phyloP scores from a whole-genome alignment of 2,888 invertebrate genomes.

The Gandaritis pyraliata region DNA sequence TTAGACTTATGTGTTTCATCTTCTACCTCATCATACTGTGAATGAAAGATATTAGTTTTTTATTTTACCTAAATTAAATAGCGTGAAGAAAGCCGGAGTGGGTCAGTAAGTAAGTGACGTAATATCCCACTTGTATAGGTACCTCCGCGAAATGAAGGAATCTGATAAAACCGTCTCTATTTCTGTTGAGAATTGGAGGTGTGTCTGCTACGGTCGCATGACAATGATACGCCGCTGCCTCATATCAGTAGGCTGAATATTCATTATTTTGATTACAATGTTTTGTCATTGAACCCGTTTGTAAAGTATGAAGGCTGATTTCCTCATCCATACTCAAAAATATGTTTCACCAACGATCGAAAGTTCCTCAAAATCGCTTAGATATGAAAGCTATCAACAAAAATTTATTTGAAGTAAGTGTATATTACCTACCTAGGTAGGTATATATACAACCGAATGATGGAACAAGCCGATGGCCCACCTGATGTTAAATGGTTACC shows the following conservation, averaged over 20 bases:
- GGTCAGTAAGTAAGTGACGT: conserved; percentile 9
- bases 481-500: no score
- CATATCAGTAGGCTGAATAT: conserved; percentile 18
- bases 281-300: conserved; percentile 31
- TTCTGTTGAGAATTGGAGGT: conserved; percentile 23
- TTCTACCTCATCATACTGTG: background rate
- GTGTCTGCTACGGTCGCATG: conserved; percentile 18
- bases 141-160: background rate
- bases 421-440: no score
- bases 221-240: conserved; percentile 7
- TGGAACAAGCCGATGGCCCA: no score
- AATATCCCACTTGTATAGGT: background rate
- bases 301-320: conserved; percentile 21
- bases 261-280: conserved; percentile 28
- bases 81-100: conserved; percentile 1
- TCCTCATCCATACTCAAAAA: background rate
- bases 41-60: background rate
- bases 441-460: no score
- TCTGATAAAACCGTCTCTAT: conserved; percentile 1
- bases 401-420: no score
- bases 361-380: no score
- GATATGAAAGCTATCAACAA: no score
- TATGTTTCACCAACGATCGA: background rate
- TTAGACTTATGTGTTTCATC: background rate
- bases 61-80: background rate